phyloP scores from a whole-genome alignment of 2,113 vertebrate genomes.

The Chamaetylas fuelleborni region DNA sequence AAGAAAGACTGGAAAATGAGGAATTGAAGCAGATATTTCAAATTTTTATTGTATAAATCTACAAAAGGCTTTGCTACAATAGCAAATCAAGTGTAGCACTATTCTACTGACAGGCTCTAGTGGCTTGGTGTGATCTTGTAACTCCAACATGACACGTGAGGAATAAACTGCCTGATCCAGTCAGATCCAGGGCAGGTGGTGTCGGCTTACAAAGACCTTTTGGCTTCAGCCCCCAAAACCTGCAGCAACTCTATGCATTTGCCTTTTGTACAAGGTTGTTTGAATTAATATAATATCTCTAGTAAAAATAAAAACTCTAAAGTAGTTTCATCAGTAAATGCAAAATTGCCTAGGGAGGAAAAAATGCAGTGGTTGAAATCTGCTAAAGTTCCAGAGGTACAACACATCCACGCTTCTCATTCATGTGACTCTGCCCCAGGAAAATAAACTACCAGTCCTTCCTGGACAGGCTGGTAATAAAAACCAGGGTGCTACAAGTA shows the following conservation, averaged over 20 bases:
- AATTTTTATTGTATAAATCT: slow-evolving; percentile 72
- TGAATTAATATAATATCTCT: slow-evolving; percentile 21
- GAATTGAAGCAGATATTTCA: slow-evolving; percentile 2
- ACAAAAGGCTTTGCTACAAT: slow-evolving; percentile 65
- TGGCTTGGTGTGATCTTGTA: slow-evolving; percentile 44
- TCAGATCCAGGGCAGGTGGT: neutral
- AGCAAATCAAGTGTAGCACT: slow-evolving; percentile 26
- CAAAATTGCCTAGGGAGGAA: slow-evolving; percentile 21
- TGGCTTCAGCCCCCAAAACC: slow-evolving; percentile 32
- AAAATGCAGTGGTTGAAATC: neutral
- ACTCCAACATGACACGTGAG: slow-evolving; percentile 44
- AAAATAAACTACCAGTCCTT: slow-evolving; percentile 41
- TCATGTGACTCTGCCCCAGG: neutral
- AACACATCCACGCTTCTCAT: neutral
- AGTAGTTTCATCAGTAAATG: slow-evolving; percentile 1
- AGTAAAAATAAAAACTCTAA: slow-evolving; percentile 59
- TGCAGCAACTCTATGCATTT: neutral
- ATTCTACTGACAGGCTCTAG: slow-evolving; percentile 18
- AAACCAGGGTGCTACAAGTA: slow-evolving; percentile 51
- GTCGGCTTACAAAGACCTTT: slow-evolving; percentile 45
- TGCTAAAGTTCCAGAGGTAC: neutral
- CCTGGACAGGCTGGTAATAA: slow-evolving; percentile 19
- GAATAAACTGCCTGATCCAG: slow-evolving; percentile 34
- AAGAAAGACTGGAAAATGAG: neutral
- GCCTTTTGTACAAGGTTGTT: slow-evolving; percentile 10